Base-by-base conservation (phyloP, 1,140 invertebrate species). In the Orussus abietinus region DNA sequence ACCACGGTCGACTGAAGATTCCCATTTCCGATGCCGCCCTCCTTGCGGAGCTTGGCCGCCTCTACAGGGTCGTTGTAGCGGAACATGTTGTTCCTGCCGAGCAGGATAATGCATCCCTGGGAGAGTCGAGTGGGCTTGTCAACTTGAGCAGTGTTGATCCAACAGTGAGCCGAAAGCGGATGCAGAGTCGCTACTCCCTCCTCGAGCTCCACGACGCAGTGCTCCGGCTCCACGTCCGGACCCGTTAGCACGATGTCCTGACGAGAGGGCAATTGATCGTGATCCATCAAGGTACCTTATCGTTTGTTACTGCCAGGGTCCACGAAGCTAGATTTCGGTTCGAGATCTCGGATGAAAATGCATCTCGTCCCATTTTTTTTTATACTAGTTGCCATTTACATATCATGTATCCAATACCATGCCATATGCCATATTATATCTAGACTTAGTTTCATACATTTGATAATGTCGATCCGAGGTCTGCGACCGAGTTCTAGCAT, bases 11-110 rank as follows among this genome's bases (percentile, higher is more conserved):
- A 78, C 49, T 77, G 80, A 1, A 74, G 50, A 38, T 74, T 73
- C 15, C 69, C 72, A 42, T 73, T 73, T 17, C 67, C 66, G 12
- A 68, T 62, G 42, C 79, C 76, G 57, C 82, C 80, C 62, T 82
- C 77, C 69, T 84, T 84, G 22, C 89, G 78, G 30, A 94, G 69
- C 64, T 90, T 87, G 9, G 89, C 89, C 9, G 90, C 90, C 66
- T 94, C 90, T 0, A 79, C 86, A 15, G 92, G 92, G 76, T 95
- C 89, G 71, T 94, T 95, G 66, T 91, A 94, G 21, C 91, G 82
- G 69, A 95, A 95, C 79, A 94, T 92, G 65, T 92, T 92, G 26
- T 88, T 90, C 46, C 86, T 81, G 2, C 92, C 92, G 12, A 96
- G 75, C 17, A 92, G 71, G 19, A 96, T 85, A 18, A 92, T 87